A percentile compares a stretch with the other conserved stretches of the same genome.
Conservation (phyloP, 2,113 vertebrate species). For the Elephas maximus region DNA sequence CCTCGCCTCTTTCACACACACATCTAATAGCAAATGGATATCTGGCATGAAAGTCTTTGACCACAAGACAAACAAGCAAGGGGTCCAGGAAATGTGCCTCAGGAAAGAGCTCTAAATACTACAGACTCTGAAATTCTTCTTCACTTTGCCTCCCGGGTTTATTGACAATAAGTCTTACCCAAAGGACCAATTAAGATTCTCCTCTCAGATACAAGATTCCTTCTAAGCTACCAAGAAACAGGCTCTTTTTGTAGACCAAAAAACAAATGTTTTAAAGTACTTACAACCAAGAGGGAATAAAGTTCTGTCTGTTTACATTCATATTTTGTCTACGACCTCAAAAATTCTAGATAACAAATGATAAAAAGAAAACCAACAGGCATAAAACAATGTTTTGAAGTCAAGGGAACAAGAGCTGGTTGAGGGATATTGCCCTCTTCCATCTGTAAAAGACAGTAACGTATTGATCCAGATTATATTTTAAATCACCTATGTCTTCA, state of each 20-base stretch:
- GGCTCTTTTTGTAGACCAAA: not conserved
- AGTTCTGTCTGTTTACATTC: not conserved
- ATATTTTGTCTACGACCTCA: conserved; percentile 11
- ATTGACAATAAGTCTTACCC: not conserved
- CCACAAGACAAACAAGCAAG: conserved; percentile 12
- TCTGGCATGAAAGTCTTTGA: conserved; percentile 28
- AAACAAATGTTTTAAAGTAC: not conserved
- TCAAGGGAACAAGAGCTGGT: not conserved
- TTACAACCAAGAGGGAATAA: not conserved
- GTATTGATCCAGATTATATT: not conserved
- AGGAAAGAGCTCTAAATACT: conserved; percentile 32
- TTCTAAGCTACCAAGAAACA: not conserved
- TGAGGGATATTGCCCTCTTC: not conserved
- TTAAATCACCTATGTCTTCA: not conserved
- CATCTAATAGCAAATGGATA: not conserved
- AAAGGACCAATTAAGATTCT: not conserved
- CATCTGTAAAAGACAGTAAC: not conserved
- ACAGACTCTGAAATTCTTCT: conserved; percentile 45
- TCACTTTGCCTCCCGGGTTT: conserved; percentile 11
- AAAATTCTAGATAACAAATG: not conserved
- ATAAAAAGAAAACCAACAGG: not conserved
- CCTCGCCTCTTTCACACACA: not conserved
- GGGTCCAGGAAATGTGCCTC: not conserved
- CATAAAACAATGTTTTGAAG: not conserved
- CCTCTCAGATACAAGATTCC: conserved; percentile 1